phyloP scores from a whole-genome alignment of 2,888 invertebrate genomes.

The Diploptera punctata region DNA sequence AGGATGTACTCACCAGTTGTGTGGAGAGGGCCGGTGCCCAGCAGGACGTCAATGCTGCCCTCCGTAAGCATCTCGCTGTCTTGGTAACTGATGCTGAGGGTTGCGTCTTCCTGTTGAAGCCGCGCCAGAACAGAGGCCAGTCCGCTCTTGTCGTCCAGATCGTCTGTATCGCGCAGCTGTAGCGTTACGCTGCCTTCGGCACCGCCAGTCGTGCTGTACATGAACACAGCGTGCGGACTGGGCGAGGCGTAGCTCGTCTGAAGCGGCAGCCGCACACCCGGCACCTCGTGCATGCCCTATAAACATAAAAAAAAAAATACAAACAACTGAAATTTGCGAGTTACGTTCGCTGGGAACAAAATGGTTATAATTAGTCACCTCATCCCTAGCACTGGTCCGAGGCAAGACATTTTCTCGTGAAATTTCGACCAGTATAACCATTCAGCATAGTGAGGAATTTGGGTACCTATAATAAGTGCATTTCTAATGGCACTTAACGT shows the following conservation, averaged over 20 bases:
- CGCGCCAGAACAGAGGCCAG: constrained; percentile 57
- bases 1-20: constrained; percentile 42
- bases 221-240: constrained; percentile 62
- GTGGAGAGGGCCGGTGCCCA: constrained; percentile 64
- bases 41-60: constrained; percentile 55
- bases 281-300: constrained; percentile 47
- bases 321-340: no score
- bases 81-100: constrained; percentile 74
- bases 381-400: no score
- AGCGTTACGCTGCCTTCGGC: constrained; percentile 68
- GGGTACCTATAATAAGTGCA: no score
- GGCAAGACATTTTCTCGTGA: no score
- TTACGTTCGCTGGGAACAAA: no score
- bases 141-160: constrained; percentile 50
- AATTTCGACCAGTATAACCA: no score
- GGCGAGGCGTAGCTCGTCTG: constrained; percentile 47
- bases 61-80: constrained; percentile 78
- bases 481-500: no score
- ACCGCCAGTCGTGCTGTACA: constrained; percentile 68
- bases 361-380: no score
- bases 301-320: no score
- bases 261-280: constrained; percentile 48
- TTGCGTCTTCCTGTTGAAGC: constrained; percentile 66
- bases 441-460: no score
- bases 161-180: constrained; percentile 66